phyloP scores from a whole-genome alignment of 2,888 invertebrate genomes.

The Drosophila suboccidentalis region DNA sequence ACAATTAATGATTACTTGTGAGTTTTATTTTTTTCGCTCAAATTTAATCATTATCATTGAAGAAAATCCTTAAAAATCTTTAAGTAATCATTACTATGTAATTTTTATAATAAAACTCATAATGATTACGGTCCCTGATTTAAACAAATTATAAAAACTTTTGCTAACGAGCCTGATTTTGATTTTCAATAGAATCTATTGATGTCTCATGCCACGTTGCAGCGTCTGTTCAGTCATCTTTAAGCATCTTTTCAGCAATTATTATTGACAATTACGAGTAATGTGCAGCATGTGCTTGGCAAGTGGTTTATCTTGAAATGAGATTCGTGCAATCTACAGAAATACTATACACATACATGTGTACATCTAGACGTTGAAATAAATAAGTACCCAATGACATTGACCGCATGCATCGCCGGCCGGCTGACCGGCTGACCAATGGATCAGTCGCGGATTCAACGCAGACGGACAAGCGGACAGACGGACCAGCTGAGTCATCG shows the following conservation, averaged over 20 bases:
- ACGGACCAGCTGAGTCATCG: slow-evolving; percentile 61
- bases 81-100: too few relatives aligned
- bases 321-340: slow-evolving; percentile 57
- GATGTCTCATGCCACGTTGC: slow-evolving; percentile 25
- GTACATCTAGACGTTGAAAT: neutral
- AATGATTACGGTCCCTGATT: too few relatives aligned
- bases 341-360: slow-evolving; percentile 31
- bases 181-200: neutral
- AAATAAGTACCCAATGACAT: slow-evolving; percentile 55
- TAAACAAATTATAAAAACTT: neutral
- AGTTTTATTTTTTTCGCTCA: too few relatives aligned
- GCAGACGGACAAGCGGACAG: neutral
- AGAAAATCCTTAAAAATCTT: too few relatives aligned
- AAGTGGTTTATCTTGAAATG: slow-evolving; percentile 83
- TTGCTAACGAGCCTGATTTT: neutral
- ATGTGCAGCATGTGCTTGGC: slow-evolving; percentile 62
- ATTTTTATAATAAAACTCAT: too few relatives aligned
- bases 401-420: slow-evolving; percentile 71
- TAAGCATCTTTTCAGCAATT: slow-evolving; percentile 62
- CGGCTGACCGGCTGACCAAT: slow-evolving; percentile 53
- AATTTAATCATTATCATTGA: too few relatives aligned
- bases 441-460: neutral
- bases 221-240: slow-evolving; percentile 16
- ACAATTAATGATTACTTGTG: too few relatives aligned
- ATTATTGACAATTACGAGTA: slow-evolving; percentile 68